Evolutionary conservation across 2,113 vertebrate genomes (phyloP), one percentile per base, ranked within the genome.

Genomic region (Anas platyrhynchos): DNA sequence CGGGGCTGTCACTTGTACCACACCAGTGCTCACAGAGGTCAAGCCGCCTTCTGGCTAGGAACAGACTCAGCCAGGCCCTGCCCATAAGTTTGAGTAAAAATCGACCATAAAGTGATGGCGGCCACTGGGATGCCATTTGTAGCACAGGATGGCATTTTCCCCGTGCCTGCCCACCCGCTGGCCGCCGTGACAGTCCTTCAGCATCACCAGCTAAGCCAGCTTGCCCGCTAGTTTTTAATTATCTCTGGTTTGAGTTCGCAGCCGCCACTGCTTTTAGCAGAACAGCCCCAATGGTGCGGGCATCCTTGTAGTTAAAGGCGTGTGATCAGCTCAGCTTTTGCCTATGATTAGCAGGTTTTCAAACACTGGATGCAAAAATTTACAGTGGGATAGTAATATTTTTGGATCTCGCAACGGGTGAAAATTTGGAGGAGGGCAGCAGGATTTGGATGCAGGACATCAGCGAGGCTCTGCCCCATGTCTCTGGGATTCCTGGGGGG

Each of bases 351-450:
- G 88, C 71, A 56, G 44, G 1, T 86, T 81, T 54, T 52, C 3
- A 3, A 58, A 34, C 32, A 2, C 16, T 80, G 61, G 1, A 34
- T 69, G 76, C 83, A 58, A 20, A 86, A 93, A 89, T 94, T 92
- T 80, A 69, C 67, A 80, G 94, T 2, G 85, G 89, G 86, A 66
- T 83, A 74, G 44, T 86, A 88, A 6, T 80, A 92, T 86, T 93
- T 94, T 88, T 93, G 89, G 96, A 17, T 69, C 55, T 56, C 2
- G 0, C 72, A 66, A 2, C 7, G 38, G 82, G 75, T 23, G 44
- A 52, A 67, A 63, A 59, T 66, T 73, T 86, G 83, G 79, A 86
- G 48, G 68, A 50, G n/a, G 34, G 44, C 77, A 67, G 54, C 48
- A 93, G 76, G 56, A 31, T 88, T 77, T 88, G 65, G 80, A 38